Base-by-base conservation (phyloP, 2,888 invertebrate species). In the Diarsia mendica region DNA sequence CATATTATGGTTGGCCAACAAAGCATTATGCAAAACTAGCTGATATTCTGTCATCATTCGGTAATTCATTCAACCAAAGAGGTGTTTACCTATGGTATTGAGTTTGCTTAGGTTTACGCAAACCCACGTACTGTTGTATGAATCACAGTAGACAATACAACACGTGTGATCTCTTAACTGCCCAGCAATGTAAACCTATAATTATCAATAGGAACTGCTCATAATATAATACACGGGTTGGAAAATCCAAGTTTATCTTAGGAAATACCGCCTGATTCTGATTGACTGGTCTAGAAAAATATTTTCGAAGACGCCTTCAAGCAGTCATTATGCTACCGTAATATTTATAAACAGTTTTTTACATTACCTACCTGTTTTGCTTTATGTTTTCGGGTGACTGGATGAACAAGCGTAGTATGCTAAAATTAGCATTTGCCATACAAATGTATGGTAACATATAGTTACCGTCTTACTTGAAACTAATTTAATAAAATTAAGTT, bases 91-190 rank as follows among this genome's bases (percentile, higher is more conserved):
- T 49, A 39, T 5, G 13, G 0, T 11, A 46, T 33, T 58, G 20
- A 80, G 51, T 84, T 80, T 70, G 44, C 61, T 39, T 84, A 77
- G 72, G 69, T 84, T 84, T 67, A 44, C 55, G 13, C 13, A 18
- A 60, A 28, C n/a, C 39, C 4, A 44, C 64, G 39, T 53, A 64
- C n/a, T 66, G 15, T 60, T 64, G 39, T 53, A 72, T 77, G 72
- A 84, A 46, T 77, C 84, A 75, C 28, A 60, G 9, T 33, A 46
- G 15, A 33, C 20, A 49, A 64, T 15, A 51, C 20, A 13, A 51
- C 60, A 79, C 60, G 51, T 67, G 33, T 60, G n/a, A 13, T 53
- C 11, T 75, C 65, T 68, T 75, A 67, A 49, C 28, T 61, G 49
- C 11, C 18, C 39, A 39, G 51, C 11, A 46, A 61, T 70, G 75